These are phyloP conservation scores for Antheraea yamamai DNA, from an alignment of 2,888 invertebrate species.

Conservation along the genomic window DNA sequence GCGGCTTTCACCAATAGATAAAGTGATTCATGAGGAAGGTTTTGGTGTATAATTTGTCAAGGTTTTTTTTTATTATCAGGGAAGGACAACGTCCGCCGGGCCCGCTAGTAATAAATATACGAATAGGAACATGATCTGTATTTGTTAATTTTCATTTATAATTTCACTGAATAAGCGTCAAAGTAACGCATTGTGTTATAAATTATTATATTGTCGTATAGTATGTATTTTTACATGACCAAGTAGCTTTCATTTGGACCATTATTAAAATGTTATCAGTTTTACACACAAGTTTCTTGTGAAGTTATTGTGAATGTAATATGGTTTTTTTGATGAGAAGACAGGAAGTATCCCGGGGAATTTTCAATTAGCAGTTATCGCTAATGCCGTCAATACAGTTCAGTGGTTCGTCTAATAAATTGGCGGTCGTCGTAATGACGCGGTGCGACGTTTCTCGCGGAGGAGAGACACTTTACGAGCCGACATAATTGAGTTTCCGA, in stretches of 20 bases:
- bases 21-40: too few species aligned
- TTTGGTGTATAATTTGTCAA: too few species aligned
- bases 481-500: constrained; percentile 56
- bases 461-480: constrained; percentile 47
- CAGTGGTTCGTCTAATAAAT: constrained; percentile 51
- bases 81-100: too few species aligned
- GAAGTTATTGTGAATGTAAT: background rate
- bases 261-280: too few species aligned
- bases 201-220: background rate
- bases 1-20: too few species aligned
- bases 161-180: too few species aligned
- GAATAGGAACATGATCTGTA: too few species aligned
- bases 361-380: constrained; percentile 28
- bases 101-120: too few species aligned
- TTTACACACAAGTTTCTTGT: background rate
- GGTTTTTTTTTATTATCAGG: too few species aligned
- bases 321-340: constrained; percentile 18
- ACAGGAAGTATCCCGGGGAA: constrained; percentile 24
- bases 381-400: constrained; percentile 37
- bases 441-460: constrained; percentile 33
- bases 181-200: background rate
- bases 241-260: too few species aligned
- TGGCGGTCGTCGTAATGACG: constrained; percentile 42
- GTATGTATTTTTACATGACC: background rate
- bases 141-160: too few species aligned